phyloP scores from a whole-genome alignment of 2,113 vertebrate genomes.

The Heterotis niloticus region DNA sequence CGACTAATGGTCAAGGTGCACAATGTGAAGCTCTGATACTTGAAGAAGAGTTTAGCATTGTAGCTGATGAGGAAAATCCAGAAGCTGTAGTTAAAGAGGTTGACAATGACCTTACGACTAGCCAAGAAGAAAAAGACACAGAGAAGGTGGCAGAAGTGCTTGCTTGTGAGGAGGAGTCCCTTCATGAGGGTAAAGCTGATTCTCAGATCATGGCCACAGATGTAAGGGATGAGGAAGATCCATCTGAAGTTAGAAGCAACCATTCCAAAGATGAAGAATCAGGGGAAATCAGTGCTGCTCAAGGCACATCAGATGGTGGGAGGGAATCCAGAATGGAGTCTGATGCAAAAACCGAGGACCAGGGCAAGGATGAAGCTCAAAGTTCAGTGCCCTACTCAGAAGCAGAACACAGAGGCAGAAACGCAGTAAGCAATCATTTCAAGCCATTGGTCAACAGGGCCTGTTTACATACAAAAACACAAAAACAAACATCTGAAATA shows the following conservation, averaged over 20 bases:
- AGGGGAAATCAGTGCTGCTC: not conserved
- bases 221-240: not conserved
- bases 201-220: slow-evolving; percentile 1
- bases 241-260: not conserved
- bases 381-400: slow-evolving; percentile 14
- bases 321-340: slow-evolving; percentile 21
- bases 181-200: not conserved
- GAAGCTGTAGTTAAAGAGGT: fast-evolving
- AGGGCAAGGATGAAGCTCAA: not conserved
- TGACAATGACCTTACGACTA: not conserved
- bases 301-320: slow-evolving; percentile 25
- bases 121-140: not conserved
- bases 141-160: not conserved
- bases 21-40: not conserved
- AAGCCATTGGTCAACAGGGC: not conserved
- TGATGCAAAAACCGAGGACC: slow-evolving; percentile 17
- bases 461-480: not conserved
- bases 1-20: not conserved
- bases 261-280: slow-evolving; percentile 25
- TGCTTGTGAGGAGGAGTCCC: not conserved
- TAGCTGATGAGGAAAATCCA: not conserved
- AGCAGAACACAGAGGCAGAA: not conserved
- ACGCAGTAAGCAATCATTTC: not conserved
- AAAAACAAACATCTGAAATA: not conserved
- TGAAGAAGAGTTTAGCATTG: slow-evolving; percentile 7